Base-by-base conservation (phyloP, 2,797 vertebrate species). In the Sebastes variabilis region DNA sequence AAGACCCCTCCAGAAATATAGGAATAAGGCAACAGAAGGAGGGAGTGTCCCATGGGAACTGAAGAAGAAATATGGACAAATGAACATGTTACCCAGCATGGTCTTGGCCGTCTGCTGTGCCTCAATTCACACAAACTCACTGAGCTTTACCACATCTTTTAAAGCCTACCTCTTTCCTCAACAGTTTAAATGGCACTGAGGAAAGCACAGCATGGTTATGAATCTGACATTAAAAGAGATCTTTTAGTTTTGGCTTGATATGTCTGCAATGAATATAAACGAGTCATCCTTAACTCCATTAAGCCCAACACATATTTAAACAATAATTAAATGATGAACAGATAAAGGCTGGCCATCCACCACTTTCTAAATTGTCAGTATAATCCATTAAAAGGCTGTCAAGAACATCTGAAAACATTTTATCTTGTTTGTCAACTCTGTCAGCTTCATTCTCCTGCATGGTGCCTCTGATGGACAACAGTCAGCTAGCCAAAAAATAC, bases 61-160 rank as follows among this genome's bases (percentile, higher is more conserved):
- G 73, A 66, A 80, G 85, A 92, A 93, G 93, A 94, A 93, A 95
- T 92, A 92, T 93, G 93, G 91, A 95, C 91, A 96, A 95, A 95
- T 94, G 92, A 95, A 93, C 85, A 90, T 89, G 92, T 92, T 94
- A 90, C 80, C 86, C 92, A 81, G 88, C 80, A 58, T 84, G 79
- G 88, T 92, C 89, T 94, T 90, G 87, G 88, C 87, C 81, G 82
- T 88, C 86, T 91, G 87, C 84, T 92, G 80, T 68, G 91, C 89
- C 82, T 93, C 87, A 83, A 65, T 86, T 92, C 81, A 77, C 81
- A 56, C 66, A 71, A 82, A 86, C 88, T 85, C 46, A 59, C 85
- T 72, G 72, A 83, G 76, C 81, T 84, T 88, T 70, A 85, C 64
- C 55, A 36, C 75, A 68, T 76, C 34, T 55, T 80, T 70, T 72